Evolutionary conservation across 2,113 vertebrate genomes (phyloP).

Genomic region (Caranx ignobilis): DNA sequence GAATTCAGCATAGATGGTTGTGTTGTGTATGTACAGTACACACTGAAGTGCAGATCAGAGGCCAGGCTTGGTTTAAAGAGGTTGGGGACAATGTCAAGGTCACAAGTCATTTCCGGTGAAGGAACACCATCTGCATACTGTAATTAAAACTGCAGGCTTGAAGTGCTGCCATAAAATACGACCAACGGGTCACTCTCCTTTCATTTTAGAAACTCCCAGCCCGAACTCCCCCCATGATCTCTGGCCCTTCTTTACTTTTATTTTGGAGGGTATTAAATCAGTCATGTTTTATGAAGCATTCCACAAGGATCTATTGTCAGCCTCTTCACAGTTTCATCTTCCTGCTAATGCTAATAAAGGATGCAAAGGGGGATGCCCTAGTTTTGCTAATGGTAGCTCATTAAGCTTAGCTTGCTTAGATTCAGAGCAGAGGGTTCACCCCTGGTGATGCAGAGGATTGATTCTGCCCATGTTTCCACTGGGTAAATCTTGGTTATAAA

Average conservation of each 20-base stretch:
- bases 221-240: slow-evolving; percentile 40
- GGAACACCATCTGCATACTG: slow-evolving; percentile 47
- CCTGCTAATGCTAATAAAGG: slow-evolving; percentile 67
- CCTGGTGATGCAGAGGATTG: slow-evolving; percentile 35
- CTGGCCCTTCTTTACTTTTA: slow-evolving; percentile 56
- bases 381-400: slow-evolving; percentile 62
- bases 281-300: slow-evolving; percentile 59
- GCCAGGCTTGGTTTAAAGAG: slow-evolving; percentile 26
- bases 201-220: slow-evolving; percentile 48
- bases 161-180: slow-evolving; percentile 43
- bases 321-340: slow-evolving; percentile 58
- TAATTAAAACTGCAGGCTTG: slow-evolving; percentile 61
- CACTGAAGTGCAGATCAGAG: slow-evolving; percentile 23
- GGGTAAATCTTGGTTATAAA: slow-evolving; percentile 24
- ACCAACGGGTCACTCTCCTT: slow-evolving; percentile 27
- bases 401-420: slow-evolving; percentile 61
- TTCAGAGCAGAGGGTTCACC: slow-evolving; percentile 50
- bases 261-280: slow-evolving; percentile 64
- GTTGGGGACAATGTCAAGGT: slow-evolving; percentile 61
- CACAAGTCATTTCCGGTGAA: slow-evolving; percentile 43
- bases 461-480: slow-evolving; percentile 28
- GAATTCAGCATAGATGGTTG: slow-evolving; percentile 28
- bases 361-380: slow-evolving; percentile 69
- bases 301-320: slow-evolving; percentile 59
- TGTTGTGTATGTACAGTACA: slow-evolving; percentile 45